phyloP scores from a whole-genome alignment of 2,113 vertebrate genomes.

The Microcebus murinus region DNA sequence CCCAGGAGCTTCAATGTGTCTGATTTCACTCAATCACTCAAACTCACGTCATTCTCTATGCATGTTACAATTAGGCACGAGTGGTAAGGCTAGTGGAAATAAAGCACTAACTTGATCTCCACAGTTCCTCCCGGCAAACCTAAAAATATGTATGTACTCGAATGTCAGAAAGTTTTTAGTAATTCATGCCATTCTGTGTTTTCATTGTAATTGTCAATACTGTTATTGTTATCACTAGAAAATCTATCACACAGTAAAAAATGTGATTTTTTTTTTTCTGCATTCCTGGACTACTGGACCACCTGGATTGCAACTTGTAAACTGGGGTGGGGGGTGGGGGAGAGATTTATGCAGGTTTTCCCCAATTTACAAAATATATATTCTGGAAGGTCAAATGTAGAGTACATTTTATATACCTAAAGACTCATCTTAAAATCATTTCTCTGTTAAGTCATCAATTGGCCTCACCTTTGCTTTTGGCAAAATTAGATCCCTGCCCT shows the following conservation, averaged over 20 bases:
- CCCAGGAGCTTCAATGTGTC: slow-evolving; percentile 67
- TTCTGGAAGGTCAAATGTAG: background rate
- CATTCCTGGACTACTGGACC: background rate
- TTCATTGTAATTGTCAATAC: slow-evolving; percentile 42
- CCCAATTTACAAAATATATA: background rate
- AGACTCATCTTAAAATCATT: slow-evolving; percentile 16
- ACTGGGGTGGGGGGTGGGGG: background rate
- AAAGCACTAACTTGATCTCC: slow-evolving; percentile 66
- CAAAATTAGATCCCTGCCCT: background rate
- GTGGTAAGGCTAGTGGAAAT: slow-evolving; percentile 38
- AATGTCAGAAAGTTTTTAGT: slow-evolving; percentile 52
- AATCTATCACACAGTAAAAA: background rate
- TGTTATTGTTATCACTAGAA: slow-evolving; percentile 41
- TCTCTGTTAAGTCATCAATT: background rate
- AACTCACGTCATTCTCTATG: slow-evolving; percentile 77
- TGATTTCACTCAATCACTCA: slow-evolving; percentile 79
- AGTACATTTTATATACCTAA: slow-evolving; percentile 18
- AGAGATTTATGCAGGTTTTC: background rate
- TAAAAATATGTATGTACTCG: background rate
- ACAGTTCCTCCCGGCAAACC: slow-evolving; percentile 55
- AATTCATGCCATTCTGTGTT: slow-evolving; percentile 56
- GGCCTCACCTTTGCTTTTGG: background rate
- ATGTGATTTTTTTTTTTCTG: background rate
- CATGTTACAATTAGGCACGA: slow-evolving; percentile 79
- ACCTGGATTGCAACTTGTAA: background rate